Evolutionary conservation across 2,113 vertebrate species (phyloP), one percentile per base, ranked within the genome.

Genomic region (Nesogale talazaci): DNA sequence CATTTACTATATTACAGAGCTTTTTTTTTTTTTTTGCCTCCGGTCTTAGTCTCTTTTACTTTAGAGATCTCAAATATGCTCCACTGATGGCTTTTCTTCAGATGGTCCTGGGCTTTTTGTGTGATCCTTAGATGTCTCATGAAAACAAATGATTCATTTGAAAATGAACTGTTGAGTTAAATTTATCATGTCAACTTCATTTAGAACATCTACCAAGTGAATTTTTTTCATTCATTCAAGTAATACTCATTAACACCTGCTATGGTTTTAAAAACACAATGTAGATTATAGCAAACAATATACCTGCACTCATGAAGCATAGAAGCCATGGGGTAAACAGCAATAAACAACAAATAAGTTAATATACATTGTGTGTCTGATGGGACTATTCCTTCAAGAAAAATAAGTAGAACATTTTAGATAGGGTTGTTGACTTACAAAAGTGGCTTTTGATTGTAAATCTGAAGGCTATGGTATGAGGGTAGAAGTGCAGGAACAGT

Each of bases 151-250:
- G 11, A 81, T 88, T 83, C 12, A 19, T 83, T 12, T 59, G 27
- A 88, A 91, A 93, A 75, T 8, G 14, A 57, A 75, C 59, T 88
- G 17, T 59, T 84, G 42, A 40, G 46, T 88, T 69, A 85, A 2
- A 8, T 77, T 77, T 72, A 70, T 74, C 31, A 70, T 59, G n/a
- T 77, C 38, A 90, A 36, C 27, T 36, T 91, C 88, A 79, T 69
- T 20, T 42, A 88, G 80, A 84, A 63, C 15, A 88, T 72, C 31
- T 92, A 10, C 20, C 23, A 75, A 31, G 38, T 20, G 34, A 88
- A 94, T 75, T 69, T 14, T 14, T 40, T 79, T 92, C 4, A 79
- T 59, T 91, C 27, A 72, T 59, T 89, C 14, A 83, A 81, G 76
- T 69, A 36, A 40, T 77, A 67, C 38, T 56, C 80, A 85, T 52